Conservation (phyloP, 2,888 invertebrate species). For the Ctenicera cuprea region DNA sequence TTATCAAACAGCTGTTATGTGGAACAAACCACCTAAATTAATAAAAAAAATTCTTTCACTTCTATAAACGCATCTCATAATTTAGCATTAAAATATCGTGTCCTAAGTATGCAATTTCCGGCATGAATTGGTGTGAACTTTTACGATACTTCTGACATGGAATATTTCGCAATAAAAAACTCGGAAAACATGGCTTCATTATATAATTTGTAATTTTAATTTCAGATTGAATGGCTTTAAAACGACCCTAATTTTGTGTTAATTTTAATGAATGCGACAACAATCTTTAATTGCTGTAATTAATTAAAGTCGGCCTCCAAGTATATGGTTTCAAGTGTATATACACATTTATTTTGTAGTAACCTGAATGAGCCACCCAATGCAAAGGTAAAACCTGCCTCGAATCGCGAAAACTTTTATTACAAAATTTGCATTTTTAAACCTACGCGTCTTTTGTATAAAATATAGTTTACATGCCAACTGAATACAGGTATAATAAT, state of each 20-base stretch:
- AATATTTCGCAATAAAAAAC: slow-evolving; percentile 1
- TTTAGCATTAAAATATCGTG: neutral
- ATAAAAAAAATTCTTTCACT: slow-evolving; percentile 35
- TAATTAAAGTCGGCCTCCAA: slow-evolving; percentile 8
- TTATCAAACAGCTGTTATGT: slow-evolving; percentile 29
- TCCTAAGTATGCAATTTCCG: slow-evolving; percentile 8
- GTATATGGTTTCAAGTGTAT: neutral
- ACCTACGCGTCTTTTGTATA: slow-evolving; percentile 37
- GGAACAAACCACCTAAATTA: slow-evolving; percentile 13
- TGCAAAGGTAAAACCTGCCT: neutral
- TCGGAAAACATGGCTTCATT: neutral
- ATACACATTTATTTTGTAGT: neutral
- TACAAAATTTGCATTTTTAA: slow-evolving; percentile 41
- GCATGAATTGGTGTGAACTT: slow-evolving; percentile 1
- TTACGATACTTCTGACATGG: neutral
- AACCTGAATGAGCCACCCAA: neutral
- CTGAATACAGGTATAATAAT: slow-evolving; percentile 33
- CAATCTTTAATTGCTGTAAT: slow-evolving; percentile 12
- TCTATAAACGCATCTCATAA: slow-evolving; percentile 23
- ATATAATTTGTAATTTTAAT: slow-evolving; percentile 1
- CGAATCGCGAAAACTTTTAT: slow-evolving; percentile 23
- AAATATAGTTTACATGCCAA: slow-evolving; percentile 37
- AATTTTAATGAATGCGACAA: slow-evolving; percentile 12
- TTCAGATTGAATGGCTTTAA: neutral
- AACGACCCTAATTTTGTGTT: slow-evolving; percentile 10